phyloP scores from a whole-genome alignment of 2,888 invertebrate species.

The Tipula confusa region DNA sequence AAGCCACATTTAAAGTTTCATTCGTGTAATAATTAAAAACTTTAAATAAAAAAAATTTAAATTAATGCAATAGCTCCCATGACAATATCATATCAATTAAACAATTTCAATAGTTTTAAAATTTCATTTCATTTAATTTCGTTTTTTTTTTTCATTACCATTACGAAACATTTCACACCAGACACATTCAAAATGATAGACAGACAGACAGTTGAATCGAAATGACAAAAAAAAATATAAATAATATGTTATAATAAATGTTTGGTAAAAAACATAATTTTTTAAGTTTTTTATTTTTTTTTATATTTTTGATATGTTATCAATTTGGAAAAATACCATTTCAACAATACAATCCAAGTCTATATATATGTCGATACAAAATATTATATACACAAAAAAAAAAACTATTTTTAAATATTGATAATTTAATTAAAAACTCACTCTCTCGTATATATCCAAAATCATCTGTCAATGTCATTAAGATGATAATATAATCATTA shows the following conservation, averaged over 20 bases:
- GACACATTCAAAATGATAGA: not conserved
- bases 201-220: not conserved
- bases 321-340: not conserved
- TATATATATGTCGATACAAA: no score
- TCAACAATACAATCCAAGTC: not conserved
- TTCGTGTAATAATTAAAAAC: not conserved
- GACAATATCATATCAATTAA: conserved; percentile 8
- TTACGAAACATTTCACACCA: not conserved
- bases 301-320: not conserved
- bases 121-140: not conserved
- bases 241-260: not conserved
- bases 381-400: not conserved
- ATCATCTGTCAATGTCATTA: not conserved
- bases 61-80: not conserved
- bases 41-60: not conserved
- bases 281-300: no score
- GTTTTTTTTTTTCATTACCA: not conserved
- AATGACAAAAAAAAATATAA: not conserved
- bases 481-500: not conserved
- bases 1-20: no score
- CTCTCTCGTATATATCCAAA: not conserved
- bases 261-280: no score
- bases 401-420: not conserved
- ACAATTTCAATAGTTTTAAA: not conserved
- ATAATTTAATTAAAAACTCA: not conserved